Conservation (phyloP, 64 coral and sea anemone genomes). For the Pocillopora damicornis region DNA sequence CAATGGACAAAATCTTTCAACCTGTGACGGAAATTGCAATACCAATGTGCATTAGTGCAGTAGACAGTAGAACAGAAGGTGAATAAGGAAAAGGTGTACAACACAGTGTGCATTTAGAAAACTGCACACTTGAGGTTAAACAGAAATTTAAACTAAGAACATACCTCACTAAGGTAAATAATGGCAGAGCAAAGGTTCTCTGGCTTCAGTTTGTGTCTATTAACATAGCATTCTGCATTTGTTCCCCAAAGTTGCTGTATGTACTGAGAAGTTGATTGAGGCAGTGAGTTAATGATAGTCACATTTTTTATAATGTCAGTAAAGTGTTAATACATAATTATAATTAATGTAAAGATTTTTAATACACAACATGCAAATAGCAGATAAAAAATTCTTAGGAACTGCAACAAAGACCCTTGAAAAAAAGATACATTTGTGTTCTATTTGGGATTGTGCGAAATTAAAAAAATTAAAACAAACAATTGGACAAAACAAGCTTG, state of each 20-base stretch:
- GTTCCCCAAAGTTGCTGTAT: slow-evolving; percentile 45
- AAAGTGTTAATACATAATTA: not conserved
- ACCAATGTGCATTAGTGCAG: not conserved
- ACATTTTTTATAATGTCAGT: not conserved
- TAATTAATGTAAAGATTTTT: no score
- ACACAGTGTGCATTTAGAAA: no score
- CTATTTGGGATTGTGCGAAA: no score
- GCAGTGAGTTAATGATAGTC: not conserved
- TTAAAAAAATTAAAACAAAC: not conserved
- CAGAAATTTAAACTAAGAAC: no score
- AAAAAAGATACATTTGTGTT: no score
- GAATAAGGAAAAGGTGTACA: not conserved
- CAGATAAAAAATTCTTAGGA: no score
- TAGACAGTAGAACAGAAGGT: not conserved
- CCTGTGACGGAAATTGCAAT: not conserved
- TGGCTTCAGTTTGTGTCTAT: slow-evolving; percentile 15
- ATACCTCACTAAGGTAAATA: slow-evolving; percentile 61
- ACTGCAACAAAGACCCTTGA: no score
- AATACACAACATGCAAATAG: no score
- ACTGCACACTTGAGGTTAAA: no score
- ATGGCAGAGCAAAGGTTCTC: slow-evolving; percentile 38
- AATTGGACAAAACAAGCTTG: no score
- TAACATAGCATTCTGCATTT: slow-evolving; percentile 35
- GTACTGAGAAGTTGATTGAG: slow-evolving; percentile 21
- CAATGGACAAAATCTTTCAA: slow-evolving; percentile 28